Evolutionary conservation across 1,140 invertebrate genomes (phyloP).

Genomic region (Danaus plexippus): DNA sequence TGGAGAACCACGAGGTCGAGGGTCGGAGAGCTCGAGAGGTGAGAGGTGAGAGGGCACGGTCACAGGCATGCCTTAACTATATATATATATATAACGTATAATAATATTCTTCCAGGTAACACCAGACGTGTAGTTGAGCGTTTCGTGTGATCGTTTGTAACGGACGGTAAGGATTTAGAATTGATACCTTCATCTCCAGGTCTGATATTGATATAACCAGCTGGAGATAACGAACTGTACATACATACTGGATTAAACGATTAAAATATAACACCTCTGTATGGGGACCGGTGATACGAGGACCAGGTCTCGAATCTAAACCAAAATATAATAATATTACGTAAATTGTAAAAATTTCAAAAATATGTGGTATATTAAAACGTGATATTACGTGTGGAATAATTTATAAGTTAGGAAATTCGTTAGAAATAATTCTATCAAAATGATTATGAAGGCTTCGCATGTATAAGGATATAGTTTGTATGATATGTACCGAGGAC

Average conservation of each 20-base stretch:
- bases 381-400: no score
- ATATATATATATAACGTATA: no score
- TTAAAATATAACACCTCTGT: no score
- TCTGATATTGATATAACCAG: conserved; percentile 2
- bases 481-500: no score
- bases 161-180: conserved; percentile 36
- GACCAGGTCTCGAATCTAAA: conserved; percentile 1
- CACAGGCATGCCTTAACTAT: no score
- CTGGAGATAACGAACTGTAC: conserved; percentile 2
- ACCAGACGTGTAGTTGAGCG: conserved; percentile 13
- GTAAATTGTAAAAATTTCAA: conserved; percentile 50
- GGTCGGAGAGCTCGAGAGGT: no score
- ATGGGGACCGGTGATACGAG: not conserved
- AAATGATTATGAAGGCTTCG: no score
- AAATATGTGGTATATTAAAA: conserved; percentile 27
- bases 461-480: no score
- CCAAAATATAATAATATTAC: conserved; percentile 16
- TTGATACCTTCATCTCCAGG: conserved; percentile 6
- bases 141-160: conserved; percentile 14
- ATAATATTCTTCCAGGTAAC: no score
- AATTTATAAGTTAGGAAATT: no score
- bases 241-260: conserved; percentile 2
- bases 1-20: not conserved
- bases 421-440: no score
- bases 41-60: no score